Conservation (phyloP, 2,113 vertebrate species). For the Xiphorhynchus elegans region DNA sequence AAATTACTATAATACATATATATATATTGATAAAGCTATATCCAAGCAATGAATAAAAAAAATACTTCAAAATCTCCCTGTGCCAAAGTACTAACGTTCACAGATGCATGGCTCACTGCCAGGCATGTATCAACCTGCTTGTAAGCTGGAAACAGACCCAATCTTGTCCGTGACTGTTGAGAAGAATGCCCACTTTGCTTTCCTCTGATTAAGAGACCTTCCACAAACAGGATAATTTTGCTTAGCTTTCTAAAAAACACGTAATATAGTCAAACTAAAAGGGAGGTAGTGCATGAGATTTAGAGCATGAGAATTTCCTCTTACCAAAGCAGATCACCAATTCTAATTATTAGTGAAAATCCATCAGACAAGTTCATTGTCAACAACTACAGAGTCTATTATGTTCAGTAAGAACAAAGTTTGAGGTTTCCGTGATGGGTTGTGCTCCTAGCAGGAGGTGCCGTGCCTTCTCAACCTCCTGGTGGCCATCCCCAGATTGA, state of each 20-base stretch:
- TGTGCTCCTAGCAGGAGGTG: background rate
- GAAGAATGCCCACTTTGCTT: background rate
- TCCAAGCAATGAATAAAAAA: background rate
- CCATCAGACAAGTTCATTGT: background rate
- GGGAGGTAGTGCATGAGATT: background rate
- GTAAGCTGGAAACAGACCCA: background rate
- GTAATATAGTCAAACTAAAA: background rate
- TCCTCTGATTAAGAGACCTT: background rate
- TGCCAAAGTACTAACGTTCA: background rate
- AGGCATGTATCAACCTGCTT: background rate
- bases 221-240: background rate
- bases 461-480: background rate
- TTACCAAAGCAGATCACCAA: background rate
- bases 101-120: background rate
- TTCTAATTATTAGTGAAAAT: background rate
- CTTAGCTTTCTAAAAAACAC: background rate
- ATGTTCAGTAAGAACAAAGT: background rate
- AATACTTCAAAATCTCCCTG: background rate
- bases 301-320: background rate
- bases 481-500: background rate
- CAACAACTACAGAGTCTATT: background rate
- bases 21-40: background rate
- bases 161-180: background rate
- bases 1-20: background rate
- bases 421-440: background rate